phyloP scores from a whole-genome alignment of 2,888 invertebrate genomes.

The Neoaliturus tenellus region DNA sequence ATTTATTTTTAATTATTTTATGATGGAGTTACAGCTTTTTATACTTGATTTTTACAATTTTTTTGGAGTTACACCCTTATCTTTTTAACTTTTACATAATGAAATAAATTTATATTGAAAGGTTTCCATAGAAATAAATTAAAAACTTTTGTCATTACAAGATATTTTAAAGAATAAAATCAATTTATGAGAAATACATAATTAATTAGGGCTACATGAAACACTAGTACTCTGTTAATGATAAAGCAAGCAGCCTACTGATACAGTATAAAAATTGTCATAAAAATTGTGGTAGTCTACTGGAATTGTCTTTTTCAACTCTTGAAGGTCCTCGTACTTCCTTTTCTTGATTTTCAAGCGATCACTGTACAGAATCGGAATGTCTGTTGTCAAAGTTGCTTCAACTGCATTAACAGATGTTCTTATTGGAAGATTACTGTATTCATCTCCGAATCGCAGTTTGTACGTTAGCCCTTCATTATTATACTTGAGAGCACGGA shows the following conservation, averaged over 20 bases:
- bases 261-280: not conserved
- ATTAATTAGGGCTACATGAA: no score
- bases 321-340: conserved; percentile 10
- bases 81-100: not conserved
- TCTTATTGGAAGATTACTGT: not conserved
- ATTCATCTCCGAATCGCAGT: not conserved
- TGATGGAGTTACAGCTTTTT: conserved; percentile 13
- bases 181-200: not conserved
- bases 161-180: not conserved
- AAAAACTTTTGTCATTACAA: not conserved
- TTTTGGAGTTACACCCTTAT: not conserved
- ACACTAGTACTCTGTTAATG: not conserved
- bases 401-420: not conserved
- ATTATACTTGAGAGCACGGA: not conserved
- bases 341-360: not conserved
- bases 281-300: not conserved
- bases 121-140: not conserved
- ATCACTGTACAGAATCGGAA: not conserved
- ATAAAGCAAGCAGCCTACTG: not conserved
- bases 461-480: not conserved
- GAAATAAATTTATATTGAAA: not conserved
- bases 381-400: not conserved
- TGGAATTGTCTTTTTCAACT: not conserved
- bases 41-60: not conserved
- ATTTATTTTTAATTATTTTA: not conserved